A percentile compares a stretch with the other conserved stretches of the same genome.
These are phyloP conservation scores for Hyles lineata DNA, from an alignment of 2,888 invertebrate species.

Conservation along the genomic window DNA sequence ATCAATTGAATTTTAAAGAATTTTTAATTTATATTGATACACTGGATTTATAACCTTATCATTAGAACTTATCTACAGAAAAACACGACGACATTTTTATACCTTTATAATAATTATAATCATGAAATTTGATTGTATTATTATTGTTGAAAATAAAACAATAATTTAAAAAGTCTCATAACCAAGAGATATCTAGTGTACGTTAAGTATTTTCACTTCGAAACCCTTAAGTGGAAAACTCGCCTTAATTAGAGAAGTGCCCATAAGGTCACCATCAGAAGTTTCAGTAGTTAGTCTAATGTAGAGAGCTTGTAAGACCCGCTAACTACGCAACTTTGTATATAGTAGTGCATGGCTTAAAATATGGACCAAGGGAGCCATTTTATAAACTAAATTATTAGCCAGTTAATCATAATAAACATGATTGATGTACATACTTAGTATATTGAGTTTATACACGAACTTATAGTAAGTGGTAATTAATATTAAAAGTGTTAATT, in stretches of 20 bases:
- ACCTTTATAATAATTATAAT: no score
- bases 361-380: slow-evolving; percentile 24
- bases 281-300: slow-evolving; percentile 18
- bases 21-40: no score
- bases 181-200: no score
- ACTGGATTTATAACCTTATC: no score
- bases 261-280: slow-evolving; percentile 11
- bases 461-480: no score
- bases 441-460: not conserved
- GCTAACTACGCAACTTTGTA: slow-evolving; percentile 17
- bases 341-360: slow-evolving; percentile 41
- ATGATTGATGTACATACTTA: not conserved
- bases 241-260: slow-evolving; percentile 3
- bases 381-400: not conserved
- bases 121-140: no score
- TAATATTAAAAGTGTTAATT: no score
- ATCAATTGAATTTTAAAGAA: no score
- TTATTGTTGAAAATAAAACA: no score
- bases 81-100: no score
- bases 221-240: not conserved
- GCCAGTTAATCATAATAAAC: not conserved
- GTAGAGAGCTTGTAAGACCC: slow-evolving; percentile 22
- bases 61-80: no score
- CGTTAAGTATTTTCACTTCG: not conserved
- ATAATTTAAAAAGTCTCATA: no score